Evolutionary conservation across 2,797 vertebrate species (phyloP).

Genomic region (Syncerus caffer): DNA sequence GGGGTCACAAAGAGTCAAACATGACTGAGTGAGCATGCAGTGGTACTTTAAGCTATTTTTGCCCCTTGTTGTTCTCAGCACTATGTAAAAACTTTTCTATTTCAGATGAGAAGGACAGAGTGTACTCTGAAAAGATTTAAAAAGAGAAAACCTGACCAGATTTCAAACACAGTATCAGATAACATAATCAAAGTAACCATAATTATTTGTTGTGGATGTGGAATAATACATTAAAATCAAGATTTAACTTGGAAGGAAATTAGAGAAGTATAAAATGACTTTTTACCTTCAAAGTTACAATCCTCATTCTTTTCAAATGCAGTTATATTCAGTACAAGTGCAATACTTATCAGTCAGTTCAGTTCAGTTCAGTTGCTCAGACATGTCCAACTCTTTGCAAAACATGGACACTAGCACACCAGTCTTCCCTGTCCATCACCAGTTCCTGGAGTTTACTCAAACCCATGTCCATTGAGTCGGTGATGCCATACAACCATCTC

Average conservation of each 20-base stretch:
- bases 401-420: neutral
- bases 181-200: slow-evolving; percentile 13
- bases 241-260: neutral
- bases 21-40: neutral
- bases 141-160: neutral
- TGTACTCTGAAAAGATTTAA: neutral
- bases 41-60: neutral
- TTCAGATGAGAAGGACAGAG: neutral
- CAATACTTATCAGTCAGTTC: neutral
- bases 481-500: neutral
- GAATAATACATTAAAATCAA: slow-evolving; percentile 26
- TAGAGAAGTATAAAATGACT: neutral
- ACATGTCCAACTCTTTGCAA: accelerated
- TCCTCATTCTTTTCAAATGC: neutral
- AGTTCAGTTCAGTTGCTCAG: neutral
- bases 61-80: neutral
- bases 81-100: neutral
- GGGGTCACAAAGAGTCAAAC: neutral
- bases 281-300: neutral
- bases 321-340: neutral
- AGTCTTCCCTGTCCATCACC: neutral
- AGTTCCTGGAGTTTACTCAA: neutral
- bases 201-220: neutral
- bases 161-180: neutral
- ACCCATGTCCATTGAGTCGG: accelerated